Conservation (phyloP, 30 jellyfish, hydroid and myxozoan species). For the Aurelia aurita region DNA sequence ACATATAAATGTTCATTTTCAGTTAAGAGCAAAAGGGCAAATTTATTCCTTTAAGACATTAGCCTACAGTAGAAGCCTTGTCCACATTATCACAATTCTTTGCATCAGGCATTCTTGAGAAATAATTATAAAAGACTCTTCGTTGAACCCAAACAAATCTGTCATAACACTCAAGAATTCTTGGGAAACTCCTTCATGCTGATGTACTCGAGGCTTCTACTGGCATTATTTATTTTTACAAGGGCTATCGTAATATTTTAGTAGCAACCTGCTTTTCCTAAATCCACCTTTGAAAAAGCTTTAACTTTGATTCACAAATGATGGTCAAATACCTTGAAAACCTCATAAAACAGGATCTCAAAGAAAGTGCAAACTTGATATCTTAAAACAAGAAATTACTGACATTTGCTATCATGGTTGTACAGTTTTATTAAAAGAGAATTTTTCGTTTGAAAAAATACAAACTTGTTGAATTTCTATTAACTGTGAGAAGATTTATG, state of each 20-base stretch:
- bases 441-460: neutral
- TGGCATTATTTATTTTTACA: neutral
- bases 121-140: neutral
- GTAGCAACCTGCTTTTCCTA: slow-evolving; percentile 17
- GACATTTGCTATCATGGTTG: too few species aligned
- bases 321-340: slow-evolving; percentile 14
- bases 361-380: slow-evolving; percentile 9
- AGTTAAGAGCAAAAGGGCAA: neutral
- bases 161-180: slow-evolving; percentile 1
- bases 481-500: slow-evolving; percentile 9
- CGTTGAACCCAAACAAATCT: neutral
- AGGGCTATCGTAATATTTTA: neutral
- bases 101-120: neutral
- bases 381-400: slow-evolving; percentile 20
- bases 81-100: neutral
- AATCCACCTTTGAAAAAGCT: slow-evolving; percentile 18
- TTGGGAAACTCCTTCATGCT: neutral
- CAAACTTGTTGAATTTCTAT: neutral
- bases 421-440: slow-evolving; percentile 3
- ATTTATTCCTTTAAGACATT: slow-evolving; percentile 2
- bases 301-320: slow-evolving; percentile 17
- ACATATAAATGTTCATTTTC: neutral
- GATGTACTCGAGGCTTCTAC: slow-evolving; percentile 14
- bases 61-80: slow-evolving; percentile 28
- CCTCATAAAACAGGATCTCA: slow-evolving; percentile 15